Conservation (phyloP, 2,888 invertebrate genomes). For the Thecocarcelia acutangulata region DNA sequence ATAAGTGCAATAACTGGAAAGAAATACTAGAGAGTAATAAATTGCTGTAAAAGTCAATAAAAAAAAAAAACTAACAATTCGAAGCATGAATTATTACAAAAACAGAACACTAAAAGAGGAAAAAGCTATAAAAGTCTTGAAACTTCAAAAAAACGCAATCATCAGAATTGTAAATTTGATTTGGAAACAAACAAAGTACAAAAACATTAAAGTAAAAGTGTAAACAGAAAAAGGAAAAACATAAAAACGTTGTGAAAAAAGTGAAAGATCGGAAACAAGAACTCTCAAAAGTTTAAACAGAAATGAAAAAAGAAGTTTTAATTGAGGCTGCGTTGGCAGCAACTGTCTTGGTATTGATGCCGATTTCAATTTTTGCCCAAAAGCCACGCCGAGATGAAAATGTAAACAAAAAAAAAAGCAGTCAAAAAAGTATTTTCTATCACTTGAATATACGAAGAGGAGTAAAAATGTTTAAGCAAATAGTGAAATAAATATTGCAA, state of each 20-base stretch:
- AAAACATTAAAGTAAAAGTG: slow-evolving; percentile 19
- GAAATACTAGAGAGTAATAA: slow-evolving; percentile 35
- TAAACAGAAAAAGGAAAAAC: neutral
- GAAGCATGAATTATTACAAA: neutral
- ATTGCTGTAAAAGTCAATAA: slow-evolving; percentile 5
- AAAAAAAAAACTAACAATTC: neutral
- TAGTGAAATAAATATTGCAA: too few species aligned
- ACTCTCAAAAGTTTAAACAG: neutral
- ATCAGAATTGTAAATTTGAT: slow-evolving; percentile 59
- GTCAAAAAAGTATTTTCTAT: neutral
- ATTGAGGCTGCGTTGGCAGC: slow-evolving; percentile 37
- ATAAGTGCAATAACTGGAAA: slow-evolving; percentile 10
- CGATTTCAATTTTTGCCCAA: slow-evolving; percentile 50
- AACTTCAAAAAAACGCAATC: slow-evolving; percentile 56
- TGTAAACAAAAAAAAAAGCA: slow-evolving; percentile 52
- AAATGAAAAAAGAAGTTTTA: slow-evolving; percentile 59
- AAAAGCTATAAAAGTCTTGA: slow-evolving; percentile 62
- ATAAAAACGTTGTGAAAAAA: slow-evolving; percentile 9
- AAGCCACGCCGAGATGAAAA: slow-evolving; percentile 61
- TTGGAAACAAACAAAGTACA: slow-evolving; percentile 22
- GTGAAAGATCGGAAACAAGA: slow-evolving; percentile 2
- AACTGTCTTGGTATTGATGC: slow-evolving; percentile 49
- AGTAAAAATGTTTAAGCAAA: too few species aligned
- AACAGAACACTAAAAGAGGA: neutral
- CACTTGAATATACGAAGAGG: neutral